These are phyloP conservation scores for Parambassis ranga DNA, from an alignment of 2,797 vertebrate species.

Conservation along the genomic window DNA sequence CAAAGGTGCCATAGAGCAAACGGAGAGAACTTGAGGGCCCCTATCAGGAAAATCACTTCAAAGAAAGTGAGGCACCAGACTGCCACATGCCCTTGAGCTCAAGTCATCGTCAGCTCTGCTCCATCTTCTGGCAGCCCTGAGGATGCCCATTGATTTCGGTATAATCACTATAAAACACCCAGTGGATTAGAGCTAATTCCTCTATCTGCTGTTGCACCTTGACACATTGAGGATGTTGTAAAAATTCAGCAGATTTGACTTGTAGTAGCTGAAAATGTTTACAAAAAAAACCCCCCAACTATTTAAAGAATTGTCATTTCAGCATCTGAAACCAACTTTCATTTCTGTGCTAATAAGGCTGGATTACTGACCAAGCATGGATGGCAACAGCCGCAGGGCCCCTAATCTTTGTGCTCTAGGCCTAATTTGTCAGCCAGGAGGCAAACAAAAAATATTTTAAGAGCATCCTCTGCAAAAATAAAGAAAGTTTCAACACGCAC, in stretches of 20 bases:
- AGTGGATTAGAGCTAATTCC: constrained; percentile 52
- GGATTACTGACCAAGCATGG: constrained; percentile 5
- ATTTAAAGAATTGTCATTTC: constrained; percentile 15
- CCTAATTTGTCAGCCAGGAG: constrained; percentile 6
- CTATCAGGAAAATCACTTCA: constrained; percentile 45
- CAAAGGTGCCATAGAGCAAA: constrained; percentile 15
- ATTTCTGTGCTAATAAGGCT: background rate
- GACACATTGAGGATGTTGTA: constrained; percentile 37
- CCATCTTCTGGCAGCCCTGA: constrained; percentile 23
- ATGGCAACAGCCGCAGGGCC: background rate
- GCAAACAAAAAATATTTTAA: constrained; percentile 10
- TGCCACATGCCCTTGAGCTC: constrained; percentile 39
- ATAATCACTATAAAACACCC: constrained; percentile 63
- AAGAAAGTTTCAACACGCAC: background rate
- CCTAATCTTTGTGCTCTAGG: background rate
- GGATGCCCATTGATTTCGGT: constrained; percentile 56
- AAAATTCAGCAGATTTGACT: constrained; percentile 15
- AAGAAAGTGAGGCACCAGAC: constrained; percentile 32
- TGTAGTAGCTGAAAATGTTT: constrained; percentile 6
- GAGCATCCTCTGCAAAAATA: background rate
- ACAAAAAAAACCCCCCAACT: background rate
- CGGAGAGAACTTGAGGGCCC: constrained; percentile 28
- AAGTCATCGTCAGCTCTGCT: constrained; percentile 11
- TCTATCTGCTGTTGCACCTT: constrained; percentile 51
- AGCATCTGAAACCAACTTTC: background rate